Conservation (phyloP, 1,140 invertebrate genomes). For the Phenacoccus solenopsis region DNA sequence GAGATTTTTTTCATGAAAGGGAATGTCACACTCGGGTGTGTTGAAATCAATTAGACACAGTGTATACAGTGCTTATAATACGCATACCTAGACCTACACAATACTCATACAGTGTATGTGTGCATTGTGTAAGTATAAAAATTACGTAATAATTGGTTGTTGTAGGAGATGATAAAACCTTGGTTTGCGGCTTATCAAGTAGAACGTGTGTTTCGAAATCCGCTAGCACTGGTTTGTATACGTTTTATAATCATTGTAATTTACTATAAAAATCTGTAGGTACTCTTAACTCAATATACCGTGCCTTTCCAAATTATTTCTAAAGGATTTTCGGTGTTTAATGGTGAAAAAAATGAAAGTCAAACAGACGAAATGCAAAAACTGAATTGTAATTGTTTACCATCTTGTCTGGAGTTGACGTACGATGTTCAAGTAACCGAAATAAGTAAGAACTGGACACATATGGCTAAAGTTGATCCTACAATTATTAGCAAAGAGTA, state of each 20-base stretch:
- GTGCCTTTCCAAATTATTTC: too few species aligned
- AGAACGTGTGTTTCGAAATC: background rate
- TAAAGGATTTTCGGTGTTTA: slow-evolving; percentile 21
- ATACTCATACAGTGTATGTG: too few species aligned
- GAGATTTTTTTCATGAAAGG: too few species aligned
- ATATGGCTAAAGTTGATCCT: background rate
- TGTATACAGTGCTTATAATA: too few species aligned
- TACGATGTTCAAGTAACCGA: slow-evolving; percentile 36
- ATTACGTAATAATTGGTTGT: background rate
- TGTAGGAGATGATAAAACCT: background rate
- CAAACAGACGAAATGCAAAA: background rate
- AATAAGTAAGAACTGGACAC: slow-evolving; percentile 19
- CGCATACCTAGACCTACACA: too few species aligned
- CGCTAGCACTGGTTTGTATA: background rate
- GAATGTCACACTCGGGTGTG: too few species aligned
- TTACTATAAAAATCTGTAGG: too few species aligned
- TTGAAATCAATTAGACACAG: too few species aligned
- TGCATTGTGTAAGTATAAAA: too few species aligned
- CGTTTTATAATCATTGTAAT: too few species aligned
- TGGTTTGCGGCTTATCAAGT: background rate
- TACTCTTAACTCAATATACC: too few species aligned
- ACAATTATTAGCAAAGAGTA: background rate
- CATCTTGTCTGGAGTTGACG: slow-evolving; percentile 48
- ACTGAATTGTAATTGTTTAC: slow-evolving; percentile 45
- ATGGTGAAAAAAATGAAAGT: background rate